Base-by-base conservation (phyloP, 2,888 invertebrate species). In the Limnephilus marmoratus region DNA sequence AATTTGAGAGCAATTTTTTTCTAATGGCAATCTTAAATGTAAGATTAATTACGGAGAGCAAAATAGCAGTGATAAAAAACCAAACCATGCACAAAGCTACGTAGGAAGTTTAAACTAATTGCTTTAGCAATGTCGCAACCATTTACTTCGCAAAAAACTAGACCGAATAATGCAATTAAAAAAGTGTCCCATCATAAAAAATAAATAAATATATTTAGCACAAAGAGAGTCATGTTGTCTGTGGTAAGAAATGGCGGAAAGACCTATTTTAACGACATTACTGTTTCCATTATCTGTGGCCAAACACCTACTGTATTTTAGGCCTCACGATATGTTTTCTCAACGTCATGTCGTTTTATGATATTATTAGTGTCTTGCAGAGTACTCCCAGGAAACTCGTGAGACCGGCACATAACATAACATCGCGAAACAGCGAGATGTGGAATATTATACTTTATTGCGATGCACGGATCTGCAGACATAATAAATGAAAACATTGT, bases 301-400 rank as follows among this genome's bases (percentile, higher is more conserved):
- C 68, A 68, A 68, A 68, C 68, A 68, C 68, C 24, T 68, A 24
- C 68, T 7, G 24, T 68, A 68, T 68, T 68, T 68, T 68, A 68
- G 68, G 68, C 68, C 68, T 68, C 68, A 68, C 68, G 68, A 68
- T 68, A 68, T 68, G 68, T 68, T 68, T 68, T 68, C 68, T 68
- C 68, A 68, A 5, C 68, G 68, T 68, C 68, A 68, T 24, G 68
- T 68, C 68, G 68, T 68, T 68, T 68, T 68, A 68, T 68, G 68
- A 68, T 68, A 68, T 68, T 68, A 68, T 68, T 68, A 68, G 68
- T 5, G 24, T 18, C 18, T 68, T 68, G 68, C 68, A 24, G 68
- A 24, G 24, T 24, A 24, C 24, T 68, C 68, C 7, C 68, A 7
- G 7, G 24, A 24, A 68, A 68, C 5, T 68, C 68, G 68, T 68